These are phyloP conservation scores for Dicyrtoma fusca DNA, from an alignment of 2,888 invertebrate species.

Conservation along the genomic window DNA sequence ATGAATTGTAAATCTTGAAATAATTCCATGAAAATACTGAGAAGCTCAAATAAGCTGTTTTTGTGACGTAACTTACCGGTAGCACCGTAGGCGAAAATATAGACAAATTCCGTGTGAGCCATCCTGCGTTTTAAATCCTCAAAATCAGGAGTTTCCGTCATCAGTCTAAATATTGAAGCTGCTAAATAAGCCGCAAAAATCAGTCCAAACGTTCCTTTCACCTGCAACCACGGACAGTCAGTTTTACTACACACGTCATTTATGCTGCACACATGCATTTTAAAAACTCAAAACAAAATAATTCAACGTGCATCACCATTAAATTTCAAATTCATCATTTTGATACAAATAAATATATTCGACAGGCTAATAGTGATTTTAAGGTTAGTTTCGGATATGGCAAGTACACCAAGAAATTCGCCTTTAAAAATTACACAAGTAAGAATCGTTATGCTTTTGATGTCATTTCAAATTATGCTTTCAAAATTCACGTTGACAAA, in stretches of 20 bases:
- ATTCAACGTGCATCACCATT: too few species aligned
- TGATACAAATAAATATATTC: too few species aligned
- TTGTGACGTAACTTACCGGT: constrained; percentile 9
- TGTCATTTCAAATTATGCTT: too few species aligned
- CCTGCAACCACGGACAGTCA: background rate
- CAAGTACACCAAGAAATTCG: too few species aligned
- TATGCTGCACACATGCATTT: too few species aligned
- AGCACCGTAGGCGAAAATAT: constrained; percentile 28
- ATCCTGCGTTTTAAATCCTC: constrained; percentile 27
- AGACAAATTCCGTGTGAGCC: constrained; percentile 32
- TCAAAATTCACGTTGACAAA: too few species aligned
- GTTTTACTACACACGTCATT: background rate
- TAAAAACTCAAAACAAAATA: too few species aligned
- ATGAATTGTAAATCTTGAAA: background rate
- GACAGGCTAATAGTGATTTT: too few species aligned
- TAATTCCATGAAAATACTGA: background rate
- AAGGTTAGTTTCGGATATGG: too few species aligned
- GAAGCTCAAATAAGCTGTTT: background rate
- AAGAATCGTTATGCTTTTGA: too few species aligned
- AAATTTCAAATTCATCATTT: too few species aligned
- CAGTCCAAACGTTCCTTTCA: constrained; percentile 37
- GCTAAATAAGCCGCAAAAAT: constrained; percentile 33
- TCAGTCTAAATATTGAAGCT: constrained; percentile 33
- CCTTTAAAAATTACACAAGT: too few species aligned
- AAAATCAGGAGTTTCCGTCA: constrained; percentile 32